Conservation (phyloP, 2,888 invertebrate species). For the Gryllus longicercus region DNA sequence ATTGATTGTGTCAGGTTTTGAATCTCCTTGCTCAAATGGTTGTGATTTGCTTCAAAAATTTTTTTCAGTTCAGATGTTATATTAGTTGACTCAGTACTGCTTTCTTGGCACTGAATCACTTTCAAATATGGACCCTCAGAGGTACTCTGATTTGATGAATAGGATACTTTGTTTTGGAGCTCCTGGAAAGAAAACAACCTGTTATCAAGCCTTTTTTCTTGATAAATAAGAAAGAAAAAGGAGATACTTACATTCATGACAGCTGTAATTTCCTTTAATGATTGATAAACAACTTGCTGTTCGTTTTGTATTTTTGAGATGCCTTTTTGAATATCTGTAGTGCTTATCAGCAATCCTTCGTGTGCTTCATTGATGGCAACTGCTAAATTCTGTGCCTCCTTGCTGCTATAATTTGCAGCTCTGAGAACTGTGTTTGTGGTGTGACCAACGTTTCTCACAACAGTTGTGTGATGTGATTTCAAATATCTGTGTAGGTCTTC, state of each 20-base stretch:
- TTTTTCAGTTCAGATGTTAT: not conserved
- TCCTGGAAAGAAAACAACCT: constrained; percentile 23
- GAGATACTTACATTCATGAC: constrained; percentile 38
- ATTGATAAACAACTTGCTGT: constrained; percentile 32
- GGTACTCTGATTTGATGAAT: constrained; percentile 1
- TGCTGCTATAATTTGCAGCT: constrained; percentile 43
- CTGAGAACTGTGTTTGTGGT: constrained; percentile 40
- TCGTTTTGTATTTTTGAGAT: constrained; percentile 26
- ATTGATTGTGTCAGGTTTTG: not conserved
- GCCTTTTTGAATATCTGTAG: constrained; percentile 18
- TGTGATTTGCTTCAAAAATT: not conserved
- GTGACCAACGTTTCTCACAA: constrained; percentile 42
- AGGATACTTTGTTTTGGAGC: constrained; percentile 22
- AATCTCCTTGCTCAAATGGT: not conserved
- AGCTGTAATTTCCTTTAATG: constrained; percentile 37
- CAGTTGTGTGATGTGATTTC: constrained; percentile 46
- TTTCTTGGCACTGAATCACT: not conserved
- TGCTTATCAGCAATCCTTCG: constrained; percentile 19
- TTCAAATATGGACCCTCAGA: not conserved
- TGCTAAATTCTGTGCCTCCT: constrained; percentile 41
- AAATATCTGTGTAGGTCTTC: constrained; percentile 54
- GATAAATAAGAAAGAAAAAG: not conserved
- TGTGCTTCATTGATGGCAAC: constrained; percentile 36
- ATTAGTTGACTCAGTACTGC: not conserved
- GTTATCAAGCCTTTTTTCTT: not conserved